Base-by-base conservation (phyloP, 2,888 invertebrate species). In the Anagyrus pseudococci region DNA sequence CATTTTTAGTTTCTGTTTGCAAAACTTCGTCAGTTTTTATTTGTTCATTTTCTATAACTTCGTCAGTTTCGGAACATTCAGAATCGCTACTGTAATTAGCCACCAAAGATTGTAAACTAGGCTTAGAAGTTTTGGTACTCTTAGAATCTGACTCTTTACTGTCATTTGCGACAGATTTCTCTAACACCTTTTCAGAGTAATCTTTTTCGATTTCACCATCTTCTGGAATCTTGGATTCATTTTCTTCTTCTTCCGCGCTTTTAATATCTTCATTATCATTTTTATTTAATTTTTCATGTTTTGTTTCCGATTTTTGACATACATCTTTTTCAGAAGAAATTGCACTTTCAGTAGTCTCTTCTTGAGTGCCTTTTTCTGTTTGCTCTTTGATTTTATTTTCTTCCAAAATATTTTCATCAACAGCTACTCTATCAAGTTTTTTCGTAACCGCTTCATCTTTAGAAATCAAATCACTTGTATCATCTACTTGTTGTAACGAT, bases 31-130 rank as follows among this genome's bases (percentile, higher is more conserved):
- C 22, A 8, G 13, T 4, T 37, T 37, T 15, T 10, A 15, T 37
- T 2, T 56, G 56, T 40, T 65, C 64, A 40, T 19, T 65, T 23
- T 58, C 58, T 25, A 55, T 41, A 6, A 44, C 22, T 23, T 54
- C 57, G 7, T 59, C 37, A 0, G 37, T 62, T 26, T 64, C 64
- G 13, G 19, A 41, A 20, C 58, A 56, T 50, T 64, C 62, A 4
- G 63, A 46, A 44, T 63, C 64, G 44, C 64, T 64, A 44, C 64
- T 64, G 26, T 64, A 67, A 33, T 56, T 56, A 37, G 67, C n/a
- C 6, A 67, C 67, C 10, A 67, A 57, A 19, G 64, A 53, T 37
- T 64, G 62, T 20, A 40, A 58, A 26, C 44, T 60, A 3, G 60
- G 47, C 33, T 57, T 40, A 2, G 17, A 33, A 22, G 29, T 17